These are phyloP conservation scores for Chrysomallon squamiferum DNA, from an alignment of 1,140 invertebrate genomes.

Conservation along the genomic window DNA sequence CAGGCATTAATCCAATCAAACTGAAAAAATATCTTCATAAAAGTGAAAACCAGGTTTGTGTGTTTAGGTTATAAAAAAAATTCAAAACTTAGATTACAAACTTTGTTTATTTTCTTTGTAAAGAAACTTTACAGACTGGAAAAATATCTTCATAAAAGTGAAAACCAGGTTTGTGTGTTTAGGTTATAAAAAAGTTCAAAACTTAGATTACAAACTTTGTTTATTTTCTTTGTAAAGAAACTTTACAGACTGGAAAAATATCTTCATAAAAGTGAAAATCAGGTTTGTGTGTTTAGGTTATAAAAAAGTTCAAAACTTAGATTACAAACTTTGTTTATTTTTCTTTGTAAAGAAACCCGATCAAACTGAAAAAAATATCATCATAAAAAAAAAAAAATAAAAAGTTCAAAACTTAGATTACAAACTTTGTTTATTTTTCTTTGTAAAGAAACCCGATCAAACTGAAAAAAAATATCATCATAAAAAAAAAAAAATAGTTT, in stretches of 20 bases:
- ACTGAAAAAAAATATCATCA: not conserved
- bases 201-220: no score
- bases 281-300: no score
- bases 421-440: no score
- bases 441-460: not conserved
- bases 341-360: not conserved
- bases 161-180: no score
- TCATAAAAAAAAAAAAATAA: not conserved
- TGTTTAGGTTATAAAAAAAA: no score
- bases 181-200: no score
- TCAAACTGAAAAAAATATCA: not conserved
- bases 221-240: constrained; percentile 1
- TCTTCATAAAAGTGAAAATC: not conserved
- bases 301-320: no score
- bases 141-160: not conserved
- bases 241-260: not conserved
- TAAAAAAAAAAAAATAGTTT: not conserved
- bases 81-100: no score
- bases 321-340: no score
- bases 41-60: not conserved
- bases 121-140: not conserved
- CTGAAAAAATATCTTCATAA: not conserved
- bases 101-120: no score
- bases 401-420: no score
- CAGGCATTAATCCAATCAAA: constrained; percentile 3